phyloP scores from a whole-genome alignment of 2,797 vertebrate species.

The Myotis planiceps region DNA sequence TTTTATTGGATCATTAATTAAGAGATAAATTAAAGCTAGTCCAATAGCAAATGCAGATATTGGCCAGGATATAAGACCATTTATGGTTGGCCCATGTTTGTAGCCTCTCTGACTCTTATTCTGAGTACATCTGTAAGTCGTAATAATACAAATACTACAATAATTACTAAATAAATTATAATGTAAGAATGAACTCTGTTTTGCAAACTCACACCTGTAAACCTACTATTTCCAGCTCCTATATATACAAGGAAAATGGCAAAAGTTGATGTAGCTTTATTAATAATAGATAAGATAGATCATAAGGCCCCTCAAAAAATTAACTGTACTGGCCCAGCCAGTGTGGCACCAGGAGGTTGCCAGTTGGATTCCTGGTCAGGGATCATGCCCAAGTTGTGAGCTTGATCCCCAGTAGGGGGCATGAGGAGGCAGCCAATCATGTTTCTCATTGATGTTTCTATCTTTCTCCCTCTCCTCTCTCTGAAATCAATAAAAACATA shows the following conservation, averaged over 20 bases:
- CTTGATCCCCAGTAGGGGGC: not conserved
- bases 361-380: not conserved
- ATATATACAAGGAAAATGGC: not conserved
- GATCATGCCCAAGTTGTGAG: not conserved
- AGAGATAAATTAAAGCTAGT: constrained; percentile 16
- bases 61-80: too few species aligned
- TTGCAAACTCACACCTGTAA: not conserved
- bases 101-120: not conserved
- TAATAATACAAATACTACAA: not conserved
- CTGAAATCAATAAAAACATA: not conserved
- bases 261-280: not conserved
- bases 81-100: fast-evolving
- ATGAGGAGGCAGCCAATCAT: not conserved
- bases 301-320: not conserved
- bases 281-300: not conserved
- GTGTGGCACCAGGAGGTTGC: not conserved
- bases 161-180: not conserved
- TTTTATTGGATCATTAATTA: constrained; percentile 48
- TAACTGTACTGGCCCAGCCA: not conserved
- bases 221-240: not conserved
- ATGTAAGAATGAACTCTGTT: not conserved
- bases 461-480: not conserved
- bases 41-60: not conserved
- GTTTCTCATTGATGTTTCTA: not conserved
- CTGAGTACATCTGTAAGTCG: not conserved